Evolutionary conservation across 2,797 vertebrate species (phyloP).

Genomic region (Gymnoscopelus braueri): DNA sequence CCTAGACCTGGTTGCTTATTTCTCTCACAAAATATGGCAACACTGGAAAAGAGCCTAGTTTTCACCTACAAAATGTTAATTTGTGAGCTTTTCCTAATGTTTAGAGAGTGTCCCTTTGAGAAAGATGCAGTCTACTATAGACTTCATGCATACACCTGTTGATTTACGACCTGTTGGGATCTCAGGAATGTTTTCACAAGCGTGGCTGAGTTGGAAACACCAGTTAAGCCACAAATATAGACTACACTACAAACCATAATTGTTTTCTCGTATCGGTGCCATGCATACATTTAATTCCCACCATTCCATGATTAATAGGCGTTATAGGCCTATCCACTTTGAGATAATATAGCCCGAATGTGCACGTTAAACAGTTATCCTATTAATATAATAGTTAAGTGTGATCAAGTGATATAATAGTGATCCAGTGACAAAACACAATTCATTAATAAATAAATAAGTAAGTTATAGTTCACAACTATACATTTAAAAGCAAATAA

Average conservation of each 20-base stretch:
- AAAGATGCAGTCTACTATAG: conserved; percentile 21
- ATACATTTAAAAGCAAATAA: no score
- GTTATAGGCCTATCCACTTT: background rate
- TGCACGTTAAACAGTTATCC: no score
- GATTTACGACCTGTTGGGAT: conserved; percentile 73
- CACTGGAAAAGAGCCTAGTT: conserved; percentile 71
- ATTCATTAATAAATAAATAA: no score
- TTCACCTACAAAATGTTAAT: conserved; percentile 87
- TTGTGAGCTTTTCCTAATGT: conserved; percentile 67
- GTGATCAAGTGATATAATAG: no score
- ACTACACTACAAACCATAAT: no score
- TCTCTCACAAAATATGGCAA: no score
- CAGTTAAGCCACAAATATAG: conserved; percentile 1
- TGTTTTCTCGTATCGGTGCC: background rate
- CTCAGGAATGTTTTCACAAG: conserved; percentile 27
- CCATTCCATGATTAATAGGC: background rate
- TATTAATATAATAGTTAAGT: no score
- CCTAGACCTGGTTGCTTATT: no score
- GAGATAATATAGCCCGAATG: background rate
- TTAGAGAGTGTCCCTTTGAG: conserved; percentile 68
- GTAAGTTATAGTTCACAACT: no score
- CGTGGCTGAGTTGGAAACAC: conserved; percentile 38
- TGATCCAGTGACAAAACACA: no score
- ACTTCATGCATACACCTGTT: conserved; percentile 72
- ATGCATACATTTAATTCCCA: background rate